phyloP scores from a whole-genome alignment of 2,113 vertebrate species.

The Ceyx cyanopectus region DNA sequence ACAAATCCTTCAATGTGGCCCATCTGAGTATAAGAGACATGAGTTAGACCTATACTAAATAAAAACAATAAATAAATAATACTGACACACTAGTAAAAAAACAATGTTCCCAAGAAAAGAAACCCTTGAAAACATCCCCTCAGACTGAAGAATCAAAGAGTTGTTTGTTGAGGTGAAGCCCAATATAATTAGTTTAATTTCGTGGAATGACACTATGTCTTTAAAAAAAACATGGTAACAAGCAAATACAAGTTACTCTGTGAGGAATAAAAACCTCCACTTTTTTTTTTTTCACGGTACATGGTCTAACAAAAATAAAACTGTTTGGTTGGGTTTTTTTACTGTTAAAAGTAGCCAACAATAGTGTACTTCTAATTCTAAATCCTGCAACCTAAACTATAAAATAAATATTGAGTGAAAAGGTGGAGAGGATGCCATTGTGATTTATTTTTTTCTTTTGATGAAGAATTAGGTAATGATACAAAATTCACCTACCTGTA shows the following conservation, averaged over 20 bases:
- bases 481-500: background rate
- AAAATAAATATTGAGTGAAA: background rate
- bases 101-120: background rate
- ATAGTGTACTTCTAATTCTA: background rate
- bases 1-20: background rate
- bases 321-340: background rate
- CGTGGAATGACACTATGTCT: accelerated
- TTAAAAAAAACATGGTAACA: background rate
- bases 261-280: background rate
- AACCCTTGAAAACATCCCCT: background rate
- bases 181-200: background rate
- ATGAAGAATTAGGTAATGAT: background rate
- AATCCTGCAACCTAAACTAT: background rate
- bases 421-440: background rate
- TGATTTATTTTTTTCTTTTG: too few species aligned
- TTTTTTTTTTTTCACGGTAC: accelerated
- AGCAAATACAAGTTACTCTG: background rate
- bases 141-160: background rate
- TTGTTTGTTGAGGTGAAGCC: background rate
- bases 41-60: background rate
- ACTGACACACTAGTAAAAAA: background rate
- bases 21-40: accelerated
- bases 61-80: background rate
- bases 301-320: background rate
- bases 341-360: background rate